Conservation (phyloP, 2,888 invertebrate genomes). For the Argyra leucocephala region DNA sequence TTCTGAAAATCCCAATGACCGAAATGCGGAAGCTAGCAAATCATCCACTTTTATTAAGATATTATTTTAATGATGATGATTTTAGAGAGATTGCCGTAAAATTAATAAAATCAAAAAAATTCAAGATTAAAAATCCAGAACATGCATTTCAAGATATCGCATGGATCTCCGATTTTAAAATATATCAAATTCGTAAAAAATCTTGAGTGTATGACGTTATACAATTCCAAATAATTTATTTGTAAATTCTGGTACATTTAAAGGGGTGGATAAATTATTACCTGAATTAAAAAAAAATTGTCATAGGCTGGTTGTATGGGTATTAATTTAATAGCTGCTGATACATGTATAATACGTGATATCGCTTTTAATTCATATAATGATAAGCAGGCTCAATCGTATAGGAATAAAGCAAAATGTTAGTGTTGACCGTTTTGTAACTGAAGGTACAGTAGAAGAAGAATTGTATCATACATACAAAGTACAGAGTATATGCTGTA, state of each 20-base stretch:
- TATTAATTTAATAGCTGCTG: slow-evolving; percentile 87
- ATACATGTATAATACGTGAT: slow-evolving; percentile 92
- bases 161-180: slow-evolving; percentile 85
- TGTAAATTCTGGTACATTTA: slow-evolving; percentile 78
- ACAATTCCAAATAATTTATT: slow-evolving; percentile 61
- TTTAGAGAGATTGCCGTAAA: slow-evolving; percentile 58
- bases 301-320: slow-evolving; percentile 93
- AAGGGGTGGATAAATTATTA: slow-evolving; percentile 65
- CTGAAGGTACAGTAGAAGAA: slow-evolving; percentile 83
- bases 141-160: slow-evolving; percentile 80
- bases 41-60: slow-evolving; percentile 79
- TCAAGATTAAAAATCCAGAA: slow-evolving; percentile 66
- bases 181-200: slow-evolving; percentile 60
- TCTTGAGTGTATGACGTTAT: slow-evolving; percentile 50
- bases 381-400: slow-evolving; percentile 90
- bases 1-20: slow-evolving; percentile 56
- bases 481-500: too few species aligned
- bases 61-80: slow-evolving; percentile 57
- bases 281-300: slow-evolving; percentile 62
- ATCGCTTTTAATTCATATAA: slow-evolving; percentile 98
- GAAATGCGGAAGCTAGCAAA: slow-evolving; percentile 88
- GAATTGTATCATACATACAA: slow-evolving; percentile 80
- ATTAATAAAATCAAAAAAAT: slow-evolving; percentile 55
- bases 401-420: slow-evolving; percentile 76
- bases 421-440: slow-evolving; percentile 72